These are phyloP conservation scores for Dendrocincla fuliginosa DNA, from an alignment of 2,797 vertebrate species.

Conservation along the genomic window DNA sequence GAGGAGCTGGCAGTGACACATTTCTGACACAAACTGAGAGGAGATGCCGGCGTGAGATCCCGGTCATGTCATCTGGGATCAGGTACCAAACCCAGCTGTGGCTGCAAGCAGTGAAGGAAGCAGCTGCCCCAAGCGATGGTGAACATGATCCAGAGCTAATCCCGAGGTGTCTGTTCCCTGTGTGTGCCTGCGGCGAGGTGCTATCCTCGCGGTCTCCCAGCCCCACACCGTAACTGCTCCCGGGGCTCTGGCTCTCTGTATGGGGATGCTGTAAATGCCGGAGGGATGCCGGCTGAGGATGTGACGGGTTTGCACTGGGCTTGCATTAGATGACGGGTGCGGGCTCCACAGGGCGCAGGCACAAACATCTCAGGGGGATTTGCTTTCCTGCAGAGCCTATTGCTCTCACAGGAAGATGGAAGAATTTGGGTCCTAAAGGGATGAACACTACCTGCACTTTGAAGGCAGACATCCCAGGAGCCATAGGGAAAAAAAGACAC, in stretches of 20 bases:
- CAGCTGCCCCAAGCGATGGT: not conserved
- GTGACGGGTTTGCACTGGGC: not conserved
- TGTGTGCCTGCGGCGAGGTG: not conserved
- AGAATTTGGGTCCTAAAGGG: conserved; percentile 41
- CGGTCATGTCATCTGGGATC: conserved; percentile 56
- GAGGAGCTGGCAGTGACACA: conserved; percentile 21
- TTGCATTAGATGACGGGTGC: not conserved
- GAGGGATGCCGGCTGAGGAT: not conserved
- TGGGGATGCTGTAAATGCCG: not conserved
- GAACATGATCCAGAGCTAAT: conserved; percentile 26
- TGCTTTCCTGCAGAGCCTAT: conserved; percentile 19
- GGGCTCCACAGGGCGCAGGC: not conserved
- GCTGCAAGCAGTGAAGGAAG: not conserved
- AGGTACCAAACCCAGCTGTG: not conserved
- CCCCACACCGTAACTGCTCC: not conserved
- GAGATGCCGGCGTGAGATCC: not conserved
- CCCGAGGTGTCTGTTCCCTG: not conserved
- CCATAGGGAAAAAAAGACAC: conserved; percentile 40
- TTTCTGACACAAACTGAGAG: conserved; percentile 46
- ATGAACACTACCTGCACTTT: conserved; percentile 54
- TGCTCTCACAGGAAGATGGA: conserved; percentile 2
- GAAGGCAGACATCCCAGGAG: conserved; percentile 40
- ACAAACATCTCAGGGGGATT: conserved; percentile 1
- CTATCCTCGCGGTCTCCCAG: not conserved
- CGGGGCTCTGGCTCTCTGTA: not conserved